phyloP scores from a whole-genome alignment of 2,113 vertebrate species.

The Sciurus niger region DNA sequence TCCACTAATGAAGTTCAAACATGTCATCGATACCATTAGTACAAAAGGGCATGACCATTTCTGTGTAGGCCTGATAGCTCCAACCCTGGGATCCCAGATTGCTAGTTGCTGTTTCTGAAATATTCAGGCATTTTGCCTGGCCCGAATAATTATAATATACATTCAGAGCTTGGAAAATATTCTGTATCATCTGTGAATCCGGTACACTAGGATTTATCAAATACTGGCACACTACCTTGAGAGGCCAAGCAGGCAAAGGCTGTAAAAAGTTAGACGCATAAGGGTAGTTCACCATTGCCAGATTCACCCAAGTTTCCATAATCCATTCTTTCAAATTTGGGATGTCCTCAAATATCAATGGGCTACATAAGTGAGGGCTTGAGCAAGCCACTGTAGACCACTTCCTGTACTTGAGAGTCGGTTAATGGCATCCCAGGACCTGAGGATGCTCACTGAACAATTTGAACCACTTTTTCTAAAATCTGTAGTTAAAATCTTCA shows the following conservation, averaged over 20 bases:
- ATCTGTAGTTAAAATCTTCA: constrained; percentile 93
- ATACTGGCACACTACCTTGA: constrained; percentile 94
- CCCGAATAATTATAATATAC: constrained; percentile 97
- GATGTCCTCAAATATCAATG: constrained; percentile 89
- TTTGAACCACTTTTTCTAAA: constrained; percentile 91
- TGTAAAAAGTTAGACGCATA: constrained; percentile 95
- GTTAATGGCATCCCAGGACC: constrained; percentile 94
- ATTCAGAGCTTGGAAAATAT: constrained; percentile 93
- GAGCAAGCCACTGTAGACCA: constrained; percentile 94
- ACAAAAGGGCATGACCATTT: constrained; percentile 98
- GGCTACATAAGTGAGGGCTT: constrained; percentile 90
- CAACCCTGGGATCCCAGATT: constrained; percentile 93
- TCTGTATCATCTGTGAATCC: constrained; percentile 91
- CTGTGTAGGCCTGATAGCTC: constrained; percentile 97
- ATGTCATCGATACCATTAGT: constrained; percentile 95
- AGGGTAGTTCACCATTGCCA: constrained; percentile 98
- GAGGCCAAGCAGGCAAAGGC: constrained; percentile 96
- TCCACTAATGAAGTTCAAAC: constrained; percentile 95
- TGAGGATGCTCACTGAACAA: constrained; percentile 93
- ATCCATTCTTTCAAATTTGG: constrained; percentile 94
- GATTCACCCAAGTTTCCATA: constrained; percentile 95
- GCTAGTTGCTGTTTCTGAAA: constrained; percentile 92
- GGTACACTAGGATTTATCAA: constrained; percentile 88
- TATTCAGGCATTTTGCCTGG: constrained; percentile 92
- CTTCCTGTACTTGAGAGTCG: constrained; percentile 89